Base-by-base conservation (phyloP, 2,888 invertebrate genomes). In the Caprella mutica region DNA sequence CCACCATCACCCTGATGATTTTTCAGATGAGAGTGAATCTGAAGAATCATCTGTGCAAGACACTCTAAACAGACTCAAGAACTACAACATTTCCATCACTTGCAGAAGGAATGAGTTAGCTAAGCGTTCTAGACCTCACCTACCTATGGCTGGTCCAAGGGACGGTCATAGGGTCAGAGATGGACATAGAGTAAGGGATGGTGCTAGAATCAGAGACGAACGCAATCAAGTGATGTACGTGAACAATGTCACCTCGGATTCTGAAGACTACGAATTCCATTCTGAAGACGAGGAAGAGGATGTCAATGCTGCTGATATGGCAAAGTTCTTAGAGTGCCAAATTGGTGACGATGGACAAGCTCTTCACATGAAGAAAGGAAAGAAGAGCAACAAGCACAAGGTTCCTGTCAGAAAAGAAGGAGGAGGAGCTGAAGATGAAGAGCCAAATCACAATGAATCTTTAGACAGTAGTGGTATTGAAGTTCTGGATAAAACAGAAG, bases 71-170 rank as follows among this genome's bases (percentile, higher is more conserved):
- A 55, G 64, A 38, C 52, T 64, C 26, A 64, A 64, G 40, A 64
- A 64, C 44, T 64, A 64, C n/a, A 64, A 64, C 35, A 60, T 64
- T 39, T 64, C 64, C 21, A 64, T 64, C 48, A 64, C 64, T 3
- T 64, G 64, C 38, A 30, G 64, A 44, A 55, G 64, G 21, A 64
- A 64, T 52, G 48, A 48, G 48, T 30, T 30, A 21, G 29, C 48
- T n/a, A n/a, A n/a, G n/a, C n/a, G n/a, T n/a, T n/a, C n/a, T n/a
- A n/a, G n/a, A n/a, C n/a, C n/a, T n/a, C n/a, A n/a, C n/a, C n/a
- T n/a, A 30, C 55, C 55, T 5, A 46, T 48, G 23, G 53, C 52
- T 24, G 55, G 52, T 26, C 19, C 42, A 29, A 44, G 55, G 46
- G 59, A 59, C 35, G 9, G 12, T 33, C 9, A 12, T n/a, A n/a